These are phyloP conservation scores for Eubucco bourcierii DNA, from an alignment of 2,113 vertebrate genomes.

Conservation along the genomic window DNA sequence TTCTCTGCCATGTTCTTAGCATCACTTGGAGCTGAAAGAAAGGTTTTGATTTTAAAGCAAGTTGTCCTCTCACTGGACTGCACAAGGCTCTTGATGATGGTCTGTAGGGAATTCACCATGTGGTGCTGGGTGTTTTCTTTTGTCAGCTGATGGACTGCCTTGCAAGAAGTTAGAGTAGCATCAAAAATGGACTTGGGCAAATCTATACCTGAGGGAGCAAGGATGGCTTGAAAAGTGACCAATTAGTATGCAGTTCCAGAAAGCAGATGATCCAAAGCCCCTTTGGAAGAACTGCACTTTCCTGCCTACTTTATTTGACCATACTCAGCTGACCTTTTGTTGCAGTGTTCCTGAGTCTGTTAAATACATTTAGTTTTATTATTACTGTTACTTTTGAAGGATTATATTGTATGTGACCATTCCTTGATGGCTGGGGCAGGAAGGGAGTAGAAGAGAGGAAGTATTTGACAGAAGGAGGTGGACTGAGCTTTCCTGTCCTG, in stretches of 20 bases:
- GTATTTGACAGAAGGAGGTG: not conserved
- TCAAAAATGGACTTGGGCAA: not conserved
- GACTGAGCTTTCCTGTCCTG: not conserved
- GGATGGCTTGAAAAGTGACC: not conserved
- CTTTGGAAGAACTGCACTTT: not conserved
- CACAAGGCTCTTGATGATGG: not conserved
- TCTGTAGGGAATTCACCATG: not conserved
- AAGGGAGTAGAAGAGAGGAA: not conserved
- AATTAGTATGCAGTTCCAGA: not conserved
- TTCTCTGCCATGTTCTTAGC: not conserved
- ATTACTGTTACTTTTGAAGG: not conserved
- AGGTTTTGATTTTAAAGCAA: not conserved
- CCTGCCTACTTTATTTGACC: not conserved
- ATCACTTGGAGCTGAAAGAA: not conserved
- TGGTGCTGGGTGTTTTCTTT: not conserved
- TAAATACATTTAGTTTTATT: not conserved
- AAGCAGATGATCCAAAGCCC: not conserved
- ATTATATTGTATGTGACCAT: not conserved
- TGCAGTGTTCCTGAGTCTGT: not conserved
- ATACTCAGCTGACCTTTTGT: not conserved
- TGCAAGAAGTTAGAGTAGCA: not conserved
- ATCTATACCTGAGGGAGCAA: not conserved
- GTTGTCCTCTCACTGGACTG: not conserved
- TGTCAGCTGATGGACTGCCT: not conserved
- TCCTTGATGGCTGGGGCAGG: not conserved